Conservation (phyloP, 2,888 invertebrate species). For the Xylota segnis region DNA sequence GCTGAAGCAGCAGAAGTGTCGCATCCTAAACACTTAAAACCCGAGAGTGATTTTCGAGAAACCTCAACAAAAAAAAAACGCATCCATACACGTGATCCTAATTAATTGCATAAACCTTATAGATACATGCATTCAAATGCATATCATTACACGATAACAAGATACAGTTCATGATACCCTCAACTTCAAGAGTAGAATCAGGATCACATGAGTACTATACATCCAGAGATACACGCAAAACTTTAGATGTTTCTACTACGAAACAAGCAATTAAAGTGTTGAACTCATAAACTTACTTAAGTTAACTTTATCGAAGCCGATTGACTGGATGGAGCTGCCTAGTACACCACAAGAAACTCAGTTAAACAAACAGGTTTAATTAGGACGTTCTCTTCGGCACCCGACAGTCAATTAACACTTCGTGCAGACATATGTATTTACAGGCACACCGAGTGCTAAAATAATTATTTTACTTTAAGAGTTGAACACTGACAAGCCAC, state of each 20-base stretch:
- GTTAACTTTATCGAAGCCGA: constrained; percentile 9
- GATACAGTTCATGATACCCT: background rate
- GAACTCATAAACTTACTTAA: constrained; percentile 31
- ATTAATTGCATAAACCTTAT: too few relatives aligned
- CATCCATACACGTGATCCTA: too few relatives aligned
- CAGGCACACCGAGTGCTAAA: constrained; percentile 42
- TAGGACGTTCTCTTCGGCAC: constrained; percentile 40
- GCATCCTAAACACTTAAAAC: too few relatives aligned
- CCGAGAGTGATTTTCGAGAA: too few relatives aligned
- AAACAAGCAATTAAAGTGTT: constrained; percentile 18
- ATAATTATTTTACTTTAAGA: constrained; percentile 30
- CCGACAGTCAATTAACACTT: constrained; percentile 66
- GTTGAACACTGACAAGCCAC: background rate
- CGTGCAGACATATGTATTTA: constrained; percentile 15
- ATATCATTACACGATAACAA: background rate
- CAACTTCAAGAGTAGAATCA: background rate
- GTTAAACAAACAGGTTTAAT: constrained; percentile 50
- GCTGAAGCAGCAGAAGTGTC: too few relatives aligned
- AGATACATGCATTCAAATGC: too few relatives aligned
- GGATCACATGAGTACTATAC: too few relatives aligned
- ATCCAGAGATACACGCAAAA: background rate
- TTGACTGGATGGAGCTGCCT: background rate
- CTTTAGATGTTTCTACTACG: background rate
- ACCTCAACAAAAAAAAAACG: too few relatives aligned
- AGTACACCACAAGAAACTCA: constrained; percentile 12